These are phyloP conservation scores for Eriocheir sinensis DNA, from an alignment of 1,140 invertebrate genomes.

Conservation along the genomic window DNA sequence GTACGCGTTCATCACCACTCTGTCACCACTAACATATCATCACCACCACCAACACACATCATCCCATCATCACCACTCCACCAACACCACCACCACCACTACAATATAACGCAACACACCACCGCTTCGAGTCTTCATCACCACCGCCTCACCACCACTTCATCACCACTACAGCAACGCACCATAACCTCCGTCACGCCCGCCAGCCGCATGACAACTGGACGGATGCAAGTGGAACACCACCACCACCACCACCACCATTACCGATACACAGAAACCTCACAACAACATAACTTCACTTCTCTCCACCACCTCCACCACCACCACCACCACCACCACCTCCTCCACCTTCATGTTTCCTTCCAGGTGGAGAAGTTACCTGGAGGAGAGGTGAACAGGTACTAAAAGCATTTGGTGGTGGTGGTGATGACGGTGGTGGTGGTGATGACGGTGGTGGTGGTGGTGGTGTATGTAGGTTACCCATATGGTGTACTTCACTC, in stretches of 20 bases:
- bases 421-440: background rate
- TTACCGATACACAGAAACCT: background rate
- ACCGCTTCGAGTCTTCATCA: background rate
- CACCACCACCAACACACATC: too few relatives aligned
- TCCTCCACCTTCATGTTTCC: background rate
- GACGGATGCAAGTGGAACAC: background rate
- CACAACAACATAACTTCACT: too few relatives aligned
- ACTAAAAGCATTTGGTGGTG: background rate
- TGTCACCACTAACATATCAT: too few relatives aligned
- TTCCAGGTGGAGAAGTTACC: background rate
- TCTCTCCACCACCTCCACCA: slow-evolving; percentile 10
- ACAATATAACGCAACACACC: too few relatives aligned
- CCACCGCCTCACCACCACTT: too few relatives aligned
- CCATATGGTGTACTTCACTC: slow-evolving; percentile 23
- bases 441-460: background rate
- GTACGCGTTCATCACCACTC: too few relatives aligned
- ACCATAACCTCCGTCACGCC: background rate
- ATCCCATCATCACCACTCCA: too few relatives aligned
- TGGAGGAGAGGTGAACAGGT: background rate
- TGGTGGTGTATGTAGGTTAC: background rate
- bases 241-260: background rate
- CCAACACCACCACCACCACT: too few relatives aligned
- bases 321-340: background rate
- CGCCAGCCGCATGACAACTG: background rate
- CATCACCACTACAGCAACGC: background rate